These are phyloP conservation scores for Leptinotarsa tumamoca DNA, from an alignment of 2,888 invertebrate genomes.

Conservation along the genomic window DNA sequence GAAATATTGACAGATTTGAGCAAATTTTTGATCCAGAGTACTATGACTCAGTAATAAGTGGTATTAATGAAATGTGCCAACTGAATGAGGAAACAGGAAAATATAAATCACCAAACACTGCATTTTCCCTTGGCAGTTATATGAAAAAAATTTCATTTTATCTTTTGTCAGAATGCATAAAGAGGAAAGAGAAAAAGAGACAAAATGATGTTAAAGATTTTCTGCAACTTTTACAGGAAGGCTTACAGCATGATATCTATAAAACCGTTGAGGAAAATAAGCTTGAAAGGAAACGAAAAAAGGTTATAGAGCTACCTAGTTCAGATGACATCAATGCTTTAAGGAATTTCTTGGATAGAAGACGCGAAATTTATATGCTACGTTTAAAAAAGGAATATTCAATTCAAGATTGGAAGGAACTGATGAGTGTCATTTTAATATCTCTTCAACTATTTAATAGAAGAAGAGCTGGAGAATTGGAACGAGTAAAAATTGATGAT, in stretches of 20 bases:
- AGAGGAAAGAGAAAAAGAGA: conserved; percentile 17
- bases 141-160: conserved; percentile 21
- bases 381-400: conserved; percentile 12
- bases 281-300: conserved; percentile 19
- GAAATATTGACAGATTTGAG: conserved; percentile 9
- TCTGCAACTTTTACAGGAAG: conserved; percentile 23
- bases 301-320: not conserved
- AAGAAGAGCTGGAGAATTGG: conserved; percentile 41
- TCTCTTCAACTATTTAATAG: conserved; percentile 44
- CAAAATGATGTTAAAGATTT: conserved; percentile 27
- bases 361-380: not conserved
- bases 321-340: not conserved
- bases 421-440: conserved; percentile 38
- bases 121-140: not conserved
- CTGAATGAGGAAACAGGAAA: conserved; percentile 15
- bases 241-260: conserved; percentile 8
- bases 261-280: conserved; percentile 32
- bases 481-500: conserved; percentile 35
- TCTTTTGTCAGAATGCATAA: conserved; percentile 21
- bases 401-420: conserved; percentile 28
- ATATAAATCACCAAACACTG: conserved; percentile 20
- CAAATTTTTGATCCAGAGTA: conserved; percentile 18
- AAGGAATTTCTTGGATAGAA: conserved; percentile 19
- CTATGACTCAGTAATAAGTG: not conserved
- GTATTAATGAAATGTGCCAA: conserved; percentile 25